A percentile compares a stretch with the other conserved stretches of the same genome.
These are phyloP conservation scores for Astyanax mexicanus DNA, from an alignment of 2,797 vertebrate genomes.

Conservation along the genomic window DNA sequence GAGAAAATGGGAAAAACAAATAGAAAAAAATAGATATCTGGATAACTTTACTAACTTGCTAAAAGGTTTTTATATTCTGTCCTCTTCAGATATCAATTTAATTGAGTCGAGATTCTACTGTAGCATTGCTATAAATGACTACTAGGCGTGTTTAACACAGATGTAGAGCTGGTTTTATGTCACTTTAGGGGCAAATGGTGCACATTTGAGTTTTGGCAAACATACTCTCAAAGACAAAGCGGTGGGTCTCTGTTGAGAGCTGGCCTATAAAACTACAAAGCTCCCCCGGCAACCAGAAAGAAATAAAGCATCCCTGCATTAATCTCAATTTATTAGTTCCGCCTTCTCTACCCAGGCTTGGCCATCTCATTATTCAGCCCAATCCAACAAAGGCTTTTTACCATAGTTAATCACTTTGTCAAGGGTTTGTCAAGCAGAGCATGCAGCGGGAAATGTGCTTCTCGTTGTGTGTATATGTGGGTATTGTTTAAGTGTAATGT, in stretches of 20 bases:
- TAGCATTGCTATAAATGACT: too few species aligned
- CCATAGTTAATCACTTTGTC: constrained; percentile 9
- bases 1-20: too few species aligned
- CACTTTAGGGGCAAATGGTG: not conserved
- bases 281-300: constrained; percentile 37
- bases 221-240: not conserved
- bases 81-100: too few species aligned
- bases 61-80: too few species aligned
- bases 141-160: too few species aligned
- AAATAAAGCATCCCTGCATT: constrained; percentile 51
- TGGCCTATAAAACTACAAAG: constrained; percentile 42
- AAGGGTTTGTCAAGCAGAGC: not conserved
- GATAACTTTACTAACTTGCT: too few species aligned
- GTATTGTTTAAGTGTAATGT: constrained; percentile 18
- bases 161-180: too few species aligned
- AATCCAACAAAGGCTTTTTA: constrained; percentile 43
- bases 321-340: constrained; percentile 44
- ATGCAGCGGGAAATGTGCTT: not conserved
- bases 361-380: constrained; percentile 38
- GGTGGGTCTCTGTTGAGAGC: constrained; percentile 23
- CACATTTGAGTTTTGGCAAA: not conserved
- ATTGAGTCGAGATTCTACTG: too few species aligned
- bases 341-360: constrained; percentile 36
- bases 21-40: too few species aligned
- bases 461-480: constrained; percentile 22